phyloP scores from a whole-genome alignment of 2,113 vertebrate genomes.

The Setophaga coronata region DNA sequence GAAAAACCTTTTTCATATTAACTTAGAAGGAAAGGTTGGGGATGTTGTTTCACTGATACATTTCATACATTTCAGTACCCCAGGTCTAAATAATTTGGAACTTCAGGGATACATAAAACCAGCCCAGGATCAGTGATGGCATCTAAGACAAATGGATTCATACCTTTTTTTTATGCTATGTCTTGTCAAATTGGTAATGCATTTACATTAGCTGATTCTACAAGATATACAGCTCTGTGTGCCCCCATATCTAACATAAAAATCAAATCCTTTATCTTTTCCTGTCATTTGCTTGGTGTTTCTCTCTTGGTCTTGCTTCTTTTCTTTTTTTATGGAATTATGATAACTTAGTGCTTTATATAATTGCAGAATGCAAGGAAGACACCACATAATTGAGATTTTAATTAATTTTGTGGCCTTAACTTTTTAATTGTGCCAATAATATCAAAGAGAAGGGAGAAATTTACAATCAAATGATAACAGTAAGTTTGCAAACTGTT shows the following conservation, averaged over 20 bases:
- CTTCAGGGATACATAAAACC: constrained; percentile 4
- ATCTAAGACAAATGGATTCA: constrained; percentile 33
- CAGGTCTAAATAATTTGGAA: constrained; percentile 23
- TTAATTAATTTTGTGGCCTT: constrained; percentile 42
- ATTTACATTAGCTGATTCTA: constrained; percentile 2
- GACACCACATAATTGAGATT: background rate
- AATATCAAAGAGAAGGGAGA: constrained; percentile 13
- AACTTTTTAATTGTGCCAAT: background rate
- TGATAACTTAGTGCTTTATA: background rate
- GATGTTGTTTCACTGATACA: background rate
- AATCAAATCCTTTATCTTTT: constrained; percentile 13
- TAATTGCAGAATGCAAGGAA: background rate
- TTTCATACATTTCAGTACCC: background rate
- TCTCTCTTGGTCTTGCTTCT: background rate
- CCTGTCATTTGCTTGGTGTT: background rate
- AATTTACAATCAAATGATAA: background rate
- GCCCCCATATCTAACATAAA: background rate
- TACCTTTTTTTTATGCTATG: background rate
- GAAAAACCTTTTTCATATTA: background rate
- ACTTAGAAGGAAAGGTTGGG: background rate
- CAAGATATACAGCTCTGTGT: background rate
- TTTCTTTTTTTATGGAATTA: background rate
- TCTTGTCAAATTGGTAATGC: constrained; percentile 13
- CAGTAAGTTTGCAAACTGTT: background rate
- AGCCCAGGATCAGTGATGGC: background rate